phyloP scores from a whole-genome alignment of 1,140 invertebrate species.

The Cotesia chilonis region DNA sequence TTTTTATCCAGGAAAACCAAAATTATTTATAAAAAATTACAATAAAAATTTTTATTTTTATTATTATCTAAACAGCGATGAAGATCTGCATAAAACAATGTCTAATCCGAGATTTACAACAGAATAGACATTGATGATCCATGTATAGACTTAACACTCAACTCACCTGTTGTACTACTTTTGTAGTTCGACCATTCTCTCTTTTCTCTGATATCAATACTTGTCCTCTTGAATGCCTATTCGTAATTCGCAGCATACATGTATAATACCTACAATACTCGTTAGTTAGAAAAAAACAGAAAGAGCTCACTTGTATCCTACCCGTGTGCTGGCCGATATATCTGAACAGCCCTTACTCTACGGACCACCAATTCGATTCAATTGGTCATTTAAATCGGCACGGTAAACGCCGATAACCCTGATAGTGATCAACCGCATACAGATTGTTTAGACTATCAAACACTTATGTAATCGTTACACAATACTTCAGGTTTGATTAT shows the following conservation, averaged over 20 bases:
- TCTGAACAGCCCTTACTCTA: conserved; percentile 23
- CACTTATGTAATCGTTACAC: conserved; percentile 28
- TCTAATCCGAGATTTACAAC: no score
- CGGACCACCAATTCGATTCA: conserved; percentile 24
- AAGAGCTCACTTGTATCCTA: conserved; percentile 35
- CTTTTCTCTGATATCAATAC: background rate
- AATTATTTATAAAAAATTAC: no score
- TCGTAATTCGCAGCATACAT: background rate
- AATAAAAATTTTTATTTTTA: no score
- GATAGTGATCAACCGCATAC: conserved; percentile 7
- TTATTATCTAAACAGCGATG: no score
- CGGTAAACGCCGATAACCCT: conserved; percentile 33
- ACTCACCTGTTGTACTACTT: conserved; percentile 14
- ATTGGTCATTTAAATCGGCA: conserved; percentile 32
- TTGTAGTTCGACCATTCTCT: background rate
- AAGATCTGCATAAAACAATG: no score
- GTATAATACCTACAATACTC: background rate
- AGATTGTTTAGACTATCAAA: conserved; percentile 23
- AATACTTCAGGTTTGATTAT: conserved; percentile 22
- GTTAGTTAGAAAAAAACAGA: conserved; percentile 26
- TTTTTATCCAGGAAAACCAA: no score
- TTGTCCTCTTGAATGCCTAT: background rate
- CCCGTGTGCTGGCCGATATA: no score
- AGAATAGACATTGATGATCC: background rate
- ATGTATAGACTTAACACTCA: background rate